phyloP scores from a whole-genome alignment of 2,113 vertebrate species.

The Lethenteron camtschaticum region DNA sequence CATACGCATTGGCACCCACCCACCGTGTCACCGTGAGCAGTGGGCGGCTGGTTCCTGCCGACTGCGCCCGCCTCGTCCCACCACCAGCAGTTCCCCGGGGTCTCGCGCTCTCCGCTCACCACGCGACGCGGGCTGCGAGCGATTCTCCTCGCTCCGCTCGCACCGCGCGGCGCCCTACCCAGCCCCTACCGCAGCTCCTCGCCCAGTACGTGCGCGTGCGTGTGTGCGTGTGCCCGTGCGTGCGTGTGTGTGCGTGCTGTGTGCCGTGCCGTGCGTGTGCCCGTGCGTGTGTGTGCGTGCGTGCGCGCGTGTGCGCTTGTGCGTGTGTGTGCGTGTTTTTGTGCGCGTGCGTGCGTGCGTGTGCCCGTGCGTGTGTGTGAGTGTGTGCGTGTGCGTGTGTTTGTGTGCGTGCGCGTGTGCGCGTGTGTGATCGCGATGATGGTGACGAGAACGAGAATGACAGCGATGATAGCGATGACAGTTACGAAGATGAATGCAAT shows the following conservation, averaged over 20 bases:
- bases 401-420: background rate
- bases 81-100: slow-evolving; percentile 50
- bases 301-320: background rate
- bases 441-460: too few species aligned
- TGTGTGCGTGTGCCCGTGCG: too few species aligned
- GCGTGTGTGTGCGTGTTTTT: background rate
- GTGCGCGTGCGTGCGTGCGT: background rate
- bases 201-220: slow-evolving; percentile 5
- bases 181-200: slow-evolving; percentile 32
- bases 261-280: too few species aligned
- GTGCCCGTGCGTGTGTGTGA: background rate
- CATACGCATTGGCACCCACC: background rate
- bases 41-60: slow-evolving; percentile 51
- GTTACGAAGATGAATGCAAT: too few species aligned
- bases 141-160: slow-evolving; percentile 36
- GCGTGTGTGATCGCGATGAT: background rate
- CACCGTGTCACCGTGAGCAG: slow-evolving; percentile 15
- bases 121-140: slow-evolving; percentile 45
- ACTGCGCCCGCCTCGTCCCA: slow-evolving; percentile 28
- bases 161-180: slow-evolving; percentile 40
- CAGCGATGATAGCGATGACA: too few species aligned
- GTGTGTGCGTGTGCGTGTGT: background rate
- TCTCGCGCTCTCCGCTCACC: slow-evolving; percentile 34
- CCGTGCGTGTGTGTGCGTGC: background rate
- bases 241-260: too few species aligned